Percentiles rank a stretch among this genome's conserved stretches.
phyloP scores from a whole-genome alignment of 1,140 invertebrate species.

The Drosophila pseudoobscura region DNA sequence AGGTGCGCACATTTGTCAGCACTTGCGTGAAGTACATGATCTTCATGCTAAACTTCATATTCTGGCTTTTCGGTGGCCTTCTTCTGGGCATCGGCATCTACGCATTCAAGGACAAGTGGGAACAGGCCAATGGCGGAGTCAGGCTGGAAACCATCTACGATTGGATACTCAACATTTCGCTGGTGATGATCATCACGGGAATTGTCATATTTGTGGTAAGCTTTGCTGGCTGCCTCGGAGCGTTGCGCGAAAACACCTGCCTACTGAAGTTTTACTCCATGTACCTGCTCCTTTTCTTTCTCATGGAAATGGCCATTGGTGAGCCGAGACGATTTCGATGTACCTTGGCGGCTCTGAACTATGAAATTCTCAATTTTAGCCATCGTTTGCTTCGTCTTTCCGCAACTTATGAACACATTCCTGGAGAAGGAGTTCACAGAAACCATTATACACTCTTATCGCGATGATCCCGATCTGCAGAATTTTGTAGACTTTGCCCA shows the following conservation, averaged over 20 bases:
- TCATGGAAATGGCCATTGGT: constrained; percentile 92
- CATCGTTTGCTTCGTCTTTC: constrained; percentile 95
- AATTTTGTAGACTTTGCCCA: constrained; percentile 97
- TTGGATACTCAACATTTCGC: constrained; percentile 94
- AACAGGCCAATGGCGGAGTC: constrained; percentile 88
- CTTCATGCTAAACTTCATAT: constrained; percentile 95
- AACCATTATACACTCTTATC: constrained; percentile 91
- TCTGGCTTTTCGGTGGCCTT: constrained; percentile 93
- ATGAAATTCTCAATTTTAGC: constrained; percentile 83
- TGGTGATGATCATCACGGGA: constrained; percentile 94
- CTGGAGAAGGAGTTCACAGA: constrained; percentile 93
- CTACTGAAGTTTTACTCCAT: constrained; percentile 96
- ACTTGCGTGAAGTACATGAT: constrained; percentile 96
- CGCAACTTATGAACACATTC: constrained; percentile 92
- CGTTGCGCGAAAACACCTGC: constrained; percentile 95
- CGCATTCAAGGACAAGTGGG: constrained; percentile 96
- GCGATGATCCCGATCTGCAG: constrained; percentile 95
- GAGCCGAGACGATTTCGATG: not conserved
- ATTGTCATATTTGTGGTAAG: constrained; percentile 91
- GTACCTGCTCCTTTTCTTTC: constrained; percentile 93
- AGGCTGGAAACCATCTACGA: constrained; percentile 93
- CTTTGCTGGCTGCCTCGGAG: constrained; percentile 95
- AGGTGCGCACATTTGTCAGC: constrained; percentile 85
- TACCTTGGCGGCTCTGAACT: not conserved
- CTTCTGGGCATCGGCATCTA: constrained; percentile 94